phyloP scores from a whole-genome alignment of 2,797 vertebrate species.

The Cheracebus regulus region DNA sequence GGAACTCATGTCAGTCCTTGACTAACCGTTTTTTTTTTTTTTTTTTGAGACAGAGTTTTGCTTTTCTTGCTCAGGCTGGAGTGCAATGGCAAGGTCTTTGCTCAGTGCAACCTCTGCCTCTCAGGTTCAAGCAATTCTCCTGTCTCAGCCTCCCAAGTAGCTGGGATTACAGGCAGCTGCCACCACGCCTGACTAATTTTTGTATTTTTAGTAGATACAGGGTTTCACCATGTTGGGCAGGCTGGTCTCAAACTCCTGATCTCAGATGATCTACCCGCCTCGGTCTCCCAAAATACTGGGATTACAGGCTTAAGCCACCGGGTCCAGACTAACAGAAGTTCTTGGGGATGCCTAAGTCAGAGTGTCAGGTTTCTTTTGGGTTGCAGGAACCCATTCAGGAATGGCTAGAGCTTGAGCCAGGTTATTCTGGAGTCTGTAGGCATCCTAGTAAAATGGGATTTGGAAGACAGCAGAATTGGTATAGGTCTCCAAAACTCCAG shows the following conservation, averaged over 20 bases:
- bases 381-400: neutral
- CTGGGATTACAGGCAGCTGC: neutral
- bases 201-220: neutral
- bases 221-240: neutral
- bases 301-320: neutral
- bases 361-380: neutral
- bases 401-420: neutral
- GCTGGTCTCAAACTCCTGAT: neutral
- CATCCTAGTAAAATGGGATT: neutral
- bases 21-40: neutral
- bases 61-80: neutral
- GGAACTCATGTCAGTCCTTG: neutral
- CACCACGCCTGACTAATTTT: neutral
- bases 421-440: neutral
- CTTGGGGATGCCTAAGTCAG: neutral
- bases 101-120: neutral
- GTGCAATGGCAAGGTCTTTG: rapidly evolving
- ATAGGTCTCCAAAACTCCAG: neutral
- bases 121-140: neutral
- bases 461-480: neutral
- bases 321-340: neutral
- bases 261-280: neutral
- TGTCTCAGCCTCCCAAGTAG: neutral
- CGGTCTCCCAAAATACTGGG: neutral
- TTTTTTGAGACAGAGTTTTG: neutral